Conservation (phyloP, 2,113 vertebrate genomes). For the Propithecus coquereli region DNA sequence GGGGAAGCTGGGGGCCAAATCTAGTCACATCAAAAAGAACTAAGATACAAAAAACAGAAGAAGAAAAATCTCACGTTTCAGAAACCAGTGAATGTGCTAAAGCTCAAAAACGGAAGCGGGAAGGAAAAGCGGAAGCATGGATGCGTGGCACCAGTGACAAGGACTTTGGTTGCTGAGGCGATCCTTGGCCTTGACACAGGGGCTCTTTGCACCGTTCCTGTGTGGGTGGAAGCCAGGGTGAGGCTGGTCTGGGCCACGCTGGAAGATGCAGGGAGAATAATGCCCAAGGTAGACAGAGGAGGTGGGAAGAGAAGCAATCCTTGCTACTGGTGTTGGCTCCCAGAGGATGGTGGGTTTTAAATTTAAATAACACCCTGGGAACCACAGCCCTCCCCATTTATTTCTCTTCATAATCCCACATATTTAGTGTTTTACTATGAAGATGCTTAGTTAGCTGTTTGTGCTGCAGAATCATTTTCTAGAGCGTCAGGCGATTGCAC, state of each 20-base stretch:
- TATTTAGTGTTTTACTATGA: neutral
- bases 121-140: neutral
- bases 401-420: neutral
- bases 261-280: neutral
- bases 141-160: accelerated
- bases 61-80: neutral
- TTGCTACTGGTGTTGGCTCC: neutral
- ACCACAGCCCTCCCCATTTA: too few species aligned
- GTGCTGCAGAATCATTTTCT: neutral
- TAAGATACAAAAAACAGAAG: neutral
- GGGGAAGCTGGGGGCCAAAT: neutral
- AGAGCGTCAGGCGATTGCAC: neutral
- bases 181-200: neutral
- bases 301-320: neutral
- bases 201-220: neutral
- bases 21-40: neutral
- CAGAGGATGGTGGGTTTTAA: neutral
- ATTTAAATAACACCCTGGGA: neutral
- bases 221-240: neutral
- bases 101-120: neutral
- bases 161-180: neutral
- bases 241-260: neutral
- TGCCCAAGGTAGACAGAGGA: neutral
- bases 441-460: neutral
- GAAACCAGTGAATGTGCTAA: neutral